Percentiles rank a stretch among this genome's conserved stretches.
phyloP scores from a whole-genome alignment of 2,888 invertebrate species.

The Standfussiana lucernea region DNA sequence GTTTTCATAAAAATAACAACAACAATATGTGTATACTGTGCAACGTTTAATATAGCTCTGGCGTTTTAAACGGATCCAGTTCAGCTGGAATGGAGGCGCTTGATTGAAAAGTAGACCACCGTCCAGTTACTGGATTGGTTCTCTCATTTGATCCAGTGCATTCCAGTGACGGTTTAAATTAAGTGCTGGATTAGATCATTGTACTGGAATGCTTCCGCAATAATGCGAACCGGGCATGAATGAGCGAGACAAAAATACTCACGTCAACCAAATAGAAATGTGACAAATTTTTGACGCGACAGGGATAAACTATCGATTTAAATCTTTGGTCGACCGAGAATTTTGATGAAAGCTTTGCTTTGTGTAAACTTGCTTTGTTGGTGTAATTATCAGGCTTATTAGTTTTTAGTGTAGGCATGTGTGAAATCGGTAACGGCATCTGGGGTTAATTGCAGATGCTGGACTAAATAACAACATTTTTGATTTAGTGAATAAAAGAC shows the following conservation, averaged over 20 bases:
- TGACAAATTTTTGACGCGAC: background rate
- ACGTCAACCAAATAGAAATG: background rate
- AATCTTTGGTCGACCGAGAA: conserved; percentile 13
- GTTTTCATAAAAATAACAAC: background rate
- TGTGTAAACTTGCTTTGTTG: background rate
- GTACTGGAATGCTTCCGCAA: background rate
- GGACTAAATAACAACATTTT: conserved; percentile 1
- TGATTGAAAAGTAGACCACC: background rate
- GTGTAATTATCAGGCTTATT: conserved; percentile 17
- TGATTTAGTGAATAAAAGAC: background rate
- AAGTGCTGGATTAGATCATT: background rate
- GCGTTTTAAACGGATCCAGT: background rate
- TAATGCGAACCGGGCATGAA: background rate
- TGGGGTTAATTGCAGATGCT: background rate
- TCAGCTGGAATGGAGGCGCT: background rate
- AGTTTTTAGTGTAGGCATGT: conserved; percentile 7
- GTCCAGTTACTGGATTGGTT: background rate
- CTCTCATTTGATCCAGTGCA: background rate
- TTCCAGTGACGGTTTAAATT: background rate
- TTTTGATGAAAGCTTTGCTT: conserved; percentile 18
- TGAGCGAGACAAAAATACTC: background rate
- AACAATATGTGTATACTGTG: background rate
- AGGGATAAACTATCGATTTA: background rate
- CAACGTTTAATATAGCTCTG: background rate
- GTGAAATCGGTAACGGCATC: conserved; percentile 19